Evolutionary conservation across 2,888 invertebrate genomes (phyloP).

Genomic region (Operophtera brumata): DNA sequence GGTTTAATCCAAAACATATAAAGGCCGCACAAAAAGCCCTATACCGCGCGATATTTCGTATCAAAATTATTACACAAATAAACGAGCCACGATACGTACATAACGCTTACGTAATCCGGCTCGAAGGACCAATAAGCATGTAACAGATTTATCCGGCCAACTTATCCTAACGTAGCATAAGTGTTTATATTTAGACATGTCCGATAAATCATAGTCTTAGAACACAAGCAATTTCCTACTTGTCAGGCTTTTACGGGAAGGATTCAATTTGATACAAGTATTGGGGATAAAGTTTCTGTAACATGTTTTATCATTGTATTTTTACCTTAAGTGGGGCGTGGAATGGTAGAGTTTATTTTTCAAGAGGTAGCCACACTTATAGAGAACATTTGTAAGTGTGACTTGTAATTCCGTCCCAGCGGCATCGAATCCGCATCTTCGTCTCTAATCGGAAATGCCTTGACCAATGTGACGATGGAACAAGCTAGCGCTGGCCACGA

Average conservation of each 20-base stretch:
- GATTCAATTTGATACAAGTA: constrained; percentile 21
- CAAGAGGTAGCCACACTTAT: neutral
- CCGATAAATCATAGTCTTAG: constrained; percentile 32
- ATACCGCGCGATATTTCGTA: constrained; percentile 21
- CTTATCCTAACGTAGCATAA: constrained; percentile 31
- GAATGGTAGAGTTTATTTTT: neutral
- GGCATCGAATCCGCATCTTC: no score
- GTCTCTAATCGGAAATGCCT: no score
- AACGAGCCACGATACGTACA: constrained; percentile 36
- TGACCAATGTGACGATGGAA: no score
- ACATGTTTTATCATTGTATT: constrained; percentile 11
- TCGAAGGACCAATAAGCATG: constrained; percentile 41
- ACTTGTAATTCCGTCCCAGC: no score
- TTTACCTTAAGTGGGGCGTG: neutral
- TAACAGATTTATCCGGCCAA: constrained; percentile 43
- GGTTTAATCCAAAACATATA: constrained; percentile 11
- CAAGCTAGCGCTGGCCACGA: no score
- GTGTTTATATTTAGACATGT: constrained; percentile 34
- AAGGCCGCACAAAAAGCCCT: constrained; percentile 12
- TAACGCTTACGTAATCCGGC: constrained; percentile 38
- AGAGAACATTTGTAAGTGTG: no score
- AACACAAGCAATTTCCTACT: constrained; percentile 28
- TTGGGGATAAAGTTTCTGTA: constrained; percentile 10
- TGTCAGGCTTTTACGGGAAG: constrained; percentile 25
- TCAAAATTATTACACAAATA: constrained; percentile 38